Evolutionary conservation across 53 echinoderm and acorn worm genomes (phyloP), one percentile per base, ranked within the genome.

Genomic region (Holothuria scabra): DNA sequence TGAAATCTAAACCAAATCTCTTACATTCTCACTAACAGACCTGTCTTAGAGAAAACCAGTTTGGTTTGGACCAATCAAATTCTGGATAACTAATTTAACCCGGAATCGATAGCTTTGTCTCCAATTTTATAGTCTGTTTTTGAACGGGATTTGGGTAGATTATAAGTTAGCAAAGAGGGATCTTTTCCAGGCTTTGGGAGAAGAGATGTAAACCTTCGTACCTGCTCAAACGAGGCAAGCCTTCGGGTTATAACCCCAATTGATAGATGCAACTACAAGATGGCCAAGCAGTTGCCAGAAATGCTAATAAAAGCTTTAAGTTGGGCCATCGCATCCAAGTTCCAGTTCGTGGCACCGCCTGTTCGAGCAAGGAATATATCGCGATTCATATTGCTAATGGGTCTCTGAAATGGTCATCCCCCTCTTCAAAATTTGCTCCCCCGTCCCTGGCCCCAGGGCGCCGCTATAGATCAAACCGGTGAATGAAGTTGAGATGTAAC

Each of bases 71-170:
- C 74, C 44, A 46, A 74, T 74, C 1, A 74, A 9, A 37, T 74
- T 46, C 21, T 46, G 2, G 19, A 74, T 21, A 46, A 72, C 72
- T 6, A 16, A 13, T 26, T 29, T 79, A 14, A 29, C 31, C 35
- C 14, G 26, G 28, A 14, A 11, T 59, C 79, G 12, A 59, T 57
- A 59, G 79, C 79, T 59, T 79, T 79, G 19, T 59, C 79, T 2
- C 46, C 79, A 79, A 79, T 79, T 34, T 79, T 79, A 16, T 79
- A 79, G 19, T 79, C 79, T 16, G 79, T 79, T 30, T 79, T 58
- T 59, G 31, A 28, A 29, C 58, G 59, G 28, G 79, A 59, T 18
- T 58, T 79, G 12, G 79, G 79, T 19, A 29, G 79, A 26, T 58
- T 58, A 34, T 79, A 58, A 8, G 58, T n/a, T 18, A 57, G 79